These are phyloP conservation scores for Adelphocoris suturalis DNA, from an alignment of 2,888 invertebrate species.

Conservation along the genomic window DNA sequence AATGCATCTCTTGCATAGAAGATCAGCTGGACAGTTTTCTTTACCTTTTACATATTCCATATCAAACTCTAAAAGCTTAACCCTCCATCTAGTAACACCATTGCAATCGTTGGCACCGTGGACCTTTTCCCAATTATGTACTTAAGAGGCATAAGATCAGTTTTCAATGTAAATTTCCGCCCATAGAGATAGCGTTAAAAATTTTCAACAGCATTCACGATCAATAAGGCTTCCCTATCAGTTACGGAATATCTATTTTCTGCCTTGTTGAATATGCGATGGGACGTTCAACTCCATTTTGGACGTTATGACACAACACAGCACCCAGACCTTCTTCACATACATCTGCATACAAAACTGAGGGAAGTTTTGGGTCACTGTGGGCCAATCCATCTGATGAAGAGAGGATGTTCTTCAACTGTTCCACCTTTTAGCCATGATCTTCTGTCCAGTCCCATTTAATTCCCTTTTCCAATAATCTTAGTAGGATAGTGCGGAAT, in stretches of 20 bases:
- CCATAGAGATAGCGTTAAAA: conserved; percentile 78
- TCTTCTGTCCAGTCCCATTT: conserved; percentile 39
- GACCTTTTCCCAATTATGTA: conserved; percentile 27
- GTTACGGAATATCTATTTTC: conserved; percentile 66
- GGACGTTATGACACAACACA: conserved; percentile 25
- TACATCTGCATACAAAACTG: conserved; percentile 32
- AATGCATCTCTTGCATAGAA: neutral
- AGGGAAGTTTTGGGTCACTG: conserved; percentile 25
- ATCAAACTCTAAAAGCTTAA: neutral
- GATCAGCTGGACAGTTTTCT: neutral
- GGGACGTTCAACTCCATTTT: neutral
- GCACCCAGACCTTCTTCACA: conserved; percentile 23
- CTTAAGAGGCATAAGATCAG: conserved; percentile 77
- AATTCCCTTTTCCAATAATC: neutral
- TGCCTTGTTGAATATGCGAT: neutral
- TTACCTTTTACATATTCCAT: neutral
- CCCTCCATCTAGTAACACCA: neutral
- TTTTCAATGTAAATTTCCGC: conserved; percentile 77
- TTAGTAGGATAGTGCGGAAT: neutral
- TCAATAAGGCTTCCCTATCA: conserved; percentile 72
- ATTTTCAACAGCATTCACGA: conserved; percentile 77
- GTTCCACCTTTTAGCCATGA: neutral
- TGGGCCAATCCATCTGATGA: neutral
- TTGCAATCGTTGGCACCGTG: neutral
- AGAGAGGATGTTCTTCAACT: neutral